Conservation (phyloP, 2,797 vertebrate genomes). For the Sebastes iracundus region DNA sequence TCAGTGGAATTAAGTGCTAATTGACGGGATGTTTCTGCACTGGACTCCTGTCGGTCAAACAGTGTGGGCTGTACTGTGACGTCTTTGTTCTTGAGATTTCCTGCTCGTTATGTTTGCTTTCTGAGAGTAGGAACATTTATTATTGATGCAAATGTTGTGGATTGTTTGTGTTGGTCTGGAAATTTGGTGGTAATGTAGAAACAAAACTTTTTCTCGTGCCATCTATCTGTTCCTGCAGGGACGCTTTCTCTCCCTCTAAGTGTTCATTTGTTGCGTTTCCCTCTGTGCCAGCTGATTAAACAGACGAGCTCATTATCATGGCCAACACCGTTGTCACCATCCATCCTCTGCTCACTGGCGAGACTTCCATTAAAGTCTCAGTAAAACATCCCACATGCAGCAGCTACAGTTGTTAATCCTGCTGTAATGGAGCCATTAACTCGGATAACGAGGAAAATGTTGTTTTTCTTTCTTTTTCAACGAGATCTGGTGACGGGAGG, state of each 20-base stretch:
- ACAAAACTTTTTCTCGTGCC: neutral
- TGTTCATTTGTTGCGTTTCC: constrained; percentile 3
- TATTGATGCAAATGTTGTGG: neutral
- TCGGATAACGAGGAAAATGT: neutral
- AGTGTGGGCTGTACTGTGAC: neutral
- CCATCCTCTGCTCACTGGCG: constrained; percentile 31
- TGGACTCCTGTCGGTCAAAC: constrained; percentile 20
- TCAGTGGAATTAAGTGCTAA: neutral
- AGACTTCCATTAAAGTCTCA: neutral
- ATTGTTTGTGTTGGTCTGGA: neutral
- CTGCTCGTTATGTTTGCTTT: neutral
- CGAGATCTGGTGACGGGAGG: neutral
- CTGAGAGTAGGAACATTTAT: neutral
- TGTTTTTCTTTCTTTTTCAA: neutral
- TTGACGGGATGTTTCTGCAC: neutral
- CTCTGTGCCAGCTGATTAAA: constrained; percentile 43
- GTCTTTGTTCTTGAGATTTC: neutral
- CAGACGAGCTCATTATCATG: constrained; percentile 33
- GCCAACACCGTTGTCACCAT: constrained; percentile 37
- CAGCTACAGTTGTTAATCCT: constrained; percentile 27
- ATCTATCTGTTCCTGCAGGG: neutral
- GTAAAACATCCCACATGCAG: no score
- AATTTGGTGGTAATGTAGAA: neutral
- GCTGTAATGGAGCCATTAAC: constrained; percentile 31
- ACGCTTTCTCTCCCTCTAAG: neutral